A percentile compares a stretch with the other conserved stretches of the same genome.
Evolutionary conservation across 1,140 invertebrate genomes (phyloP).

Genomic region (Eulimnadia texana): DNA sequence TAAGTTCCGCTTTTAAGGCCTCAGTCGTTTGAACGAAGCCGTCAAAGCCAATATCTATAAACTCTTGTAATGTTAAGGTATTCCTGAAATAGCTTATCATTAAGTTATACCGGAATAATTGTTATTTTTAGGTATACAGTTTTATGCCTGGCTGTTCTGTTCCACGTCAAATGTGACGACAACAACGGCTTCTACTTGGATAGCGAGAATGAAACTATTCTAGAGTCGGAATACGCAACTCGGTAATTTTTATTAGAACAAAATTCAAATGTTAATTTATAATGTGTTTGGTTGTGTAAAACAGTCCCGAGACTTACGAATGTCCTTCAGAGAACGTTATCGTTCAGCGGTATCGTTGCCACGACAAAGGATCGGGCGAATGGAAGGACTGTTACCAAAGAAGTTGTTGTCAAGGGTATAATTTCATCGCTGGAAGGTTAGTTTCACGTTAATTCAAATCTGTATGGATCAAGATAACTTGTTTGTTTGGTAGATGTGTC

Average conservation of each 20-base stretch:
- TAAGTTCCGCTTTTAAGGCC: background rate
- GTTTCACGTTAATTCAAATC: no score
- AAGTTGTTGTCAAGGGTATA: constrained; percentile 39
- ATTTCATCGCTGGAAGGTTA: constrained; percentile 34
- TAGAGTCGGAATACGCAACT: constrained; percentile 13
- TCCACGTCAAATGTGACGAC: background rate
- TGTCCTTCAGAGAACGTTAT: constrained; percentile 39
- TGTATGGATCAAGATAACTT: no score
- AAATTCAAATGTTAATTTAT: no score
- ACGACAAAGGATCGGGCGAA: constrained; percentile 24
- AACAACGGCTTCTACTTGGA: background rate
- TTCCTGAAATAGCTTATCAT: background rate
- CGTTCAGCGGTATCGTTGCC: constrained; percentile 36
- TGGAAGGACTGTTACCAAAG: constrained; percentile 37
- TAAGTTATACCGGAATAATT: background rate
- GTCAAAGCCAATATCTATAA: background rate
- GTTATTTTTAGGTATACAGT: background rate
- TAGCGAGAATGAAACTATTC: background rate
- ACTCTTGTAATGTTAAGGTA: constrained; percentile 8
- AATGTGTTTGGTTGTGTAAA: no score
- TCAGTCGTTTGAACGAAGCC: background rate
- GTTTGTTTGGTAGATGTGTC: constrained; percentile 31
- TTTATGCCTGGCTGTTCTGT: background rate
- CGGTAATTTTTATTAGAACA: no score
- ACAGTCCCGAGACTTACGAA: constrained; percentile 32